These are phyloP conservation scores for Tenualosa ilisha DNA, from an alignment of 2,797 vertebrate species.

Conservation along the genomic window DNA sequence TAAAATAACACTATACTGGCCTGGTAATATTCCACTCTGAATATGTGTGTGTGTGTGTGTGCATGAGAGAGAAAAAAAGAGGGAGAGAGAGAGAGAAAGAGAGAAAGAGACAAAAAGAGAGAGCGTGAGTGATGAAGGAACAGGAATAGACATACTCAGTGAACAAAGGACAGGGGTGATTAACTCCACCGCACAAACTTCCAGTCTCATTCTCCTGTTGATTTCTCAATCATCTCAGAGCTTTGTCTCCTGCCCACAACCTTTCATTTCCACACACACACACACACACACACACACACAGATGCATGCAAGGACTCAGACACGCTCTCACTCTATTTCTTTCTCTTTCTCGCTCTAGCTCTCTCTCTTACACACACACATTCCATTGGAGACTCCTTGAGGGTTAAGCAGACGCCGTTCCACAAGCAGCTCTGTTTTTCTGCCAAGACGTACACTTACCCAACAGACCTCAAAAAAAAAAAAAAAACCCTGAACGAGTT, in stretches of 20 bases:
- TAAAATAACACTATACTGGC: constrained; percentile 53
- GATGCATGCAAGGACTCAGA: neutral
- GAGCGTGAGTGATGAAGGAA: constrained; percentile 23
- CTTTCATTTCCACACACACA: constrained; percentile 25
- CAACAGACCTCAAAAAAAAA: neutral
- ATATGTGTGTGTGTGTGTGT: constrained; percentile 28
- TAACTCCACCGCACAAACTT: neutral
- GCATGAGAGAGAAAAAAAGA: constrained; percentile 28
- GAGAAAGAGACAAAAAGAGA: neutral
- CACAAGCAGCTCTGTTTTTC: neutral
- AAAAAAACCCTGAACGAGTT: neutral
- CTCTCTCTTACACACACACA: neutral
- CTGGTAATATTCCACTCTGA: constrained; percentile 41
- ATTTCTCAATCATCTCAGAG: constrained; percentile 42
- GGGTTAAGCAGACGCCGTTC: neutral
- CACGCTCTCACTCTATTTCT: neutral
- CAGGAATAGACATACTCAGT: neutral
- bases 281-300: neutral
- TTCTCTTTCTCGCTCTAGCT: neutral
- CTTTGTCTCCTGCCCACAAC: constrained; percentile 32
- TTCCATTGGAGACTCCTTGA: neutral
- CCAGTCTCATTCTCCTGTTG: constrained; percentile 24
- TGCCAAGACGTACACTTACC: neutral
- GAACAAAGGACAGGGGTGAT: neutral
- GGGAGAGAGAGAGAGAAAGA: constrained; percentile 20